These are phyloP conservation scores for Adineta ricciae DNA, from an alignment of 2,888 invertebrate genomes.

Conservation along the genomic window DNA sequence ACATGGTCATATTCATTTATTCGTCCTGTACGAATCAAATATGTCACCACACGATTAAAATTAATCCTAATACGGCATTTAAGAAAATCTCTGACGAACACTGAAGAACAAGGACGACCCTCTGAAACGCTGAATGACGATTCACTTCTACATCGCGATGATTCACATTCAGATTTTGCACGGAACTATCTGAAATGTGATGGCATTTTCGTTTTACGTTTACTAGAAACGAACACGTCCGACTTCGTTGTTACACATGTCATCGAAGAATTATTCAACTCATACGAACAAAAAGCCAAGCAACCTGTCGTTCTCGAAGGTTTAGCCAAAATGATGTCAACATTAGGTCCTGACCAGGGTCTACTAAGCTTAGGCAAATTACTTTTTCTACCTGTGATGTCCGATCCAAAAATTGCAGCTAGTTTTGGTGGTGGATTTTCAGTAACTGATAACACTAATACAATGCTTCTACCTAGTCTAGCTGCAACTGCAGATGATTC, in stretches of 20 bases:
- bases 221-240: neutral
- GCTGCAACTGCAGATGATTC: neutral
- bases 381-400: neutral
- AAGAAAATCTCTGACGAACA: neutral
- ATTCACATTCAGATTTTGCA: constrained; percentile 5
- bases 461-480: neutral
- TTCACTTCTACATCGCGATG: neutral
- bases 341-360: constrained; percentile 1
- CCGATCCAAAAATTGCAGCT: neutral
- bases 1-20: constrained; percentile 2
- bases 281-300: neutral
- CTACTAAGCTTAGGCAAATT: constrained; percentile 6
- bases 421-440: neutral
- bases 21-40: neutral
- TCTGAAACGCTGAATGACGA: neutral
- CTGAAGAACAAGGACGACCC: neutral
- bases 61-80: neutral
- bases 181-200: constrained; percentile 15
- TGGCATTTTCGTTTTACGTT: constrained; percentile 11
- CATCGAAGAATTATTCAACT: neutral
- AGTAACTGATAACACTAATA: neutral
- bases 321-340: constrained; percentile 18
- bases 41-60: constrained; percentile 8
- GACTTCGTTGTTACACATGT: neutral
- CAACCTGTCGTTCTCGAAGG: constrained; percentile 3